Conservation (phyloP, 2,797 vertebrate species). For the Syncerus caffer region DNA sequence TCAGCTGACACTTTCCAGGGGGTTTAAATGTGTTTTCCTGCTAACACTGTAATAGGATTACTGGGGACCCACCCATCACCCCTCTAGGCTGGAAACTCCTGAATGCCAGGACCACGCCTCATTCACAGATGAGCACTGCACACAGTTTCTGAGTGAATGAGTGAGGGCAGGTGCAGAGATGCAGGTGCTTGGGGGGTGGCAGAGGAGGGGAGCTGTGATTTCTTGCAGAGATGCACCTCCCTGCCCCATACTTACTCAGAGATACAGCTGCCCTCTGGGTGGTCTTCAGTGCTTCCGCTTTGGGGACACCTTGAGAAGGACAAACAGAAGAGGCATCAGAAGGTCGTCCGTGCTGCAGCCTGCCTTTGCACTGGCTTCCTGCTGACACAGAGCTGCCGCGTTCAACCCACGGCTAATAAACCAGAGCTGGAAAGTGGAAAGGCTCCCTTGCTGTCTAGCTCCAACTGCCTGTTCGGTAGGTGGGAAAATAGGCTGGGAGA, state of each 20-base stretch:
- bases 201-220: neutral
- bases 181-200: neutral
- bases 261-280: conserved; percentile 9
- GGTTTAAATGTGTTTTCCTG: neutral
- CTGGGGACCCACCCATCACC: too few species aligned
- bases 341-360: rapidly evolving
- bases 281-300: neutral
- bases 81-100: neutral
- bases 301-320: conserved; percentile 73
- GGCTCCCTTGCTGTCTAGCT: neutral
- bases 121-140: neutral
- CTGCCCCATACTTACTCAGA: conserved; percentile 77
- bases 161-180: neutral
- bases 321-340: neutral
- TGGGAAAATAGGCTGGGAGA: neutral
- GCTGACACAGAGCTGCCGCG: neutral
- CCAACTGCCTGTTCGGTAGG: neutral
- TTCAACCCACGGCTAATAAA: neutral
- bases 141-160: neutral
- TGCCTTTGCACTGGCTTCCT: neutral
- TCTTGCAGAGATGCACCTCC: rapidly evolving
- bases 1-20: neutral
- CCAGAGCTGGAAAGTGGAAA: neutral
- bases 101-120: neutral
- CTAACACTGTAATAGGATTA: neutral